Percentiles rank a stretch among this genome's conserved stretches.
phyloP scores from a whole-genome alignment of 2,888 invertebrate genomes.

The Sphaerophoria taeniata region DNA sequence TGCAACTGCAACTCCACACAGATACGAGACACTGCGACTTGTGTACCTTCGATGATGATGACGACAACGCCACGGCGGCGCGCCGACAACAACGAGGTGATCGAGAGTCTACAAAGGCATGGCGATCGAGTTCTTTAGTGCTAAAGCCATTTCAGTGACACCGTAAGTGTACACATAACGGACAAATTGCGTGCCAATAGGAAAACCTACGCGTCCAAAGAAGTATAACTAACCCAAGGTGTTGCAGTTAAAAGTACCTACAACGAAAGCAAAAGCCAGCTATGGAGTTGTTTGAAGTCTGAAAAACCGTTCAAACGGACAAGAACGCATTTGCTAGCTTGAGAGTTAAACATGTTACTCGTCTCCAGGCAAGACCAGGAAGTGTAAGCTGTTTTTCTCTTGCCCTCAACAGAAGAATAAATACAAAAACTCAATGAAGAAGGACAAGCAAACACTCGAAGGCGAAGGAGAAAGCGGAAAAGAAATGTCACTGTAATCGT shows the following conservation, averaged over 20 bases:
- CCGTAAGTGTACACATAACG: conserved; percentile 53
- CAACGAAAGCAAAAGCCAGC: conserved; percentile 66
- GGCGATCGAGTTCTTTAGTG: conserved; percentile 64
- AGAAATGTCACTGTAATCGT: conserved; percentile 68
- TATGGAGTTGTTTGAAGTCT: background rate
- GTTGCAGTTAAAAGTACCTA: conserved; percentile 17
- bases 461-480: conserved; percentile 70
- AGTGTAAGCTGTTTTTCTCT: conserved; percentile 36
- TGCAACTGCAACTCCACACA: conserved; percentile 8
- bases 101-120: conserved; percentile 47
- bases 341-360: background rate
- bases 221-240: conserved; percentile 31
- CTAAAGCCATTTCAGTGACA: conserved; percentile 53
- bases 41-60: conserved; percentile 14
- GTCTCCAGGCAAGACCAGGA: conserved; percentile 55
- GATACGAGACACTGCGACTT: conserved; percentile 40
- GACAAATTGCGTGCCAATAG: conserved; percentile 73
- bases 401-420: conserved; percentile 45
- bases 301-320: conserved; percentile 20
- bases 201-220: conserved; percentile 56
- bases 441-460: conserved; percentile 26
- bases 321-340: conserved; percentile 27
- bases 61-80: no score
- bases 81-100: conserved; percentile 21
- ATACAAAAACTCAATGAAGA: conserved; percentile 18